A percentile compares a stretch with the other conserved stretches of the same genome.
Evolutionary conservation across 1,140 invertebrate genomes (phyloP).

Genomic region (Oscheius sp.): DNA sequence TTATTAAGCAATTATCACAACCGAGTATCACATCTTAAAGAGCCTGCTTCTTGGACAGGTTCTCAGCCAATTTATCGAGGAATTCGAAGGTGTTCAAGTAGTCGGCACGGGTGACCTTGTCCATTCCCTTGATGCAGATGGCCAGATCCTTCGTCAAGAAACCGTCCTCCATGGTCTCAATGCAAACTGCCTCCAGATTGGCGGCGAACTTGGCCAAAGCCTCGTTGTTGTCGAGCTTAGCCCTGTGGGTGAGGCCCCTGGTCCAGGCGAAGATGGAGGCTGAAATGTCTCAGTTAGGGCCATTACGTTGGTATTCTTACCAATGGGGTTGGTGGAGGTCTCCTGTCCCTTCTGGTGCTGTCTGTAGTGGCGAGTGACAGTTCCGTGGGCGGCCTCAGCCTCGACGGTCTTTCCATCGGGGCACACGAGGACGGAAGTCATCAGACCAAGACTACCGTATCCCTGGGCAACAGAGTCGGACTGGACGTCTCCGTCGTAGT

Average conservation of each 20-base stretch:
- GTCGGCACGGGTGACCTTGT: slow-evolving; percentile 73
- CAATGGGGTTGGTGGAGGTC: slow-evolving; percentile 95
- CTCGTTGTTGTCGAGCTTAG: slow-evolving; percentile 84
- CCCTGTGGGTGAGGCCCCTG: slow-evolving; percentile 81
- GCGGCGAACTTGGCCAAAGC: slow-evolving; percentile 67
- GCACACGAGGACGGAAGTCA: slow-evolving; percentile 89
- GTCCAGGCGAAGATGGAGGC: slow-evolving; percentile 98
- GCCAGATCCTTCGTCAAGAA: slow-evolving; percentile 96
- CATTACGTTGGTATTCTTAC: slow-evolving; percentile 57
- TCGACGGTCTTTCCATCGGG: slow-evolving; percentile 95
- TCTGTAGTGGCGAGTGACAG: slow-evolving; percentile 88
- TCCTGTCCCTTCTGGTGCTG: slow-evolving; percentile 91
- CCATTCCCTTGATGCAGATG: slow-evolving; percentile 85
- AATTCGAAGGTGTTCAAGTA: slow-evolving; percentile 98
- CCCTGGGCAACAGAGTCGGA: slow-evolving; percentile 93
- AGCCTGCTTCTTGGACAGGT: slow-evolving; percentile 72
- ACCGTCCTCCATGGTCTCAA: slow-evolving; percentile 88
- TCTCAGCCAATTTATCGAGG: slow-evolving; percentile 89
- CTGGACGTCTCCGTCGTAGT: slow-evolving; percentile 96
- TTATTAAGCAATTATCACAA: no score
- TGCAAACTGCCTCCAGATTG: slow-evolving; percentile 73
- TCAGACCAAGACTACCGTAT: slow-evolving; percentile 80
- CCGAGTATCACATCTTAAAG: not conserved
- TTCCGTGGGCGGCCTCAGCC: slow-evolving; percentile 93
- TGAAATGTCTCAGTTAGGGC: slow-evolving; percentile 47